Evolutionary conservation across 2,113 vertebrate species (phyloP), one percentile per base, ranked within the genome.

Genomic region (Petromus typicus): DNA sequence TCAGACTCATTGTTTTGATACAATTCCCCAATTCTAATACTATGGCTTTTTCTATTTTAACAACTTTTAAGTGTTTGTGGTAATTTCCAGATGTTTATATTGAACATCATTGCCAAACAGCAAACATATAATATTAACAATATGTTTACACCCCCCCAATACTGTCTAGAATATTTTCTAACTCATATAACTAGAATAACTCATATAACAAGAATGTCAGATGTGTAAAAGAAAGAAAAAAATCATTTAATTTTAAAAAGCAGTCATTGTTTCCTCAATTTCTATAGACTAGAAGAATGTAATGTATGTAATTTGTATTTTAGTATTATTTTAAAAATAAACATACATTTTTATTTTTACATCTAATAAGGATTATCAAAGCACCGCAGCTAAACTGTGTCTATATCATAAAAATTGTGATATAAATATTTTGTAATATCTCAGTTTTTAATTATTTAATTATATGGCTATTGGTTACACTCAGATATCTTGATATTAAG

Each of bases 71-170:
- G 75, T 37, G 57, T 91, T 84, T 73, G 69, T 93, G 79, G 79
- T 95, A 91, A 95, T 95, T 78, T 78, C 63, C 94, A 95, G 76
- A 95, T 85, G 73, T 92, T 95, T 90, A 51, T 51, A 79, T 71
- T 79, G n/a, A 87, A 87, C 1, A 86, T 25, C 91, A 93, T 6
- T 90, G 66, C 40, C 86, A 93, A 93, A 90, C 45, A 90, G 56
- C 22, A 85, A 66, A 82, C 37, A 63, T n/a, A 88, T 93, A 95
- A 96, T 81, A 80, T 73, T 84, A 92, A 92, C 57, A 93, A 27
- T 71, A 93, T 92, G 79, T 90, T 95, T 95, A 93, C 40, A 54
- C 89, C 13, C 10, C 7, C 37, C 20, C 67, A 8, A 2, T 30
- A 76, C 23, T 75, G 27, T 5, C 13, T 12, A 86, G 30, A 75